Evolutionary conservation across 64 coral and sea anemone genomes (phyloP), one percentile per base, ranked within the genome.

Genomic region (Exaiptasia diaphana): DNA sequence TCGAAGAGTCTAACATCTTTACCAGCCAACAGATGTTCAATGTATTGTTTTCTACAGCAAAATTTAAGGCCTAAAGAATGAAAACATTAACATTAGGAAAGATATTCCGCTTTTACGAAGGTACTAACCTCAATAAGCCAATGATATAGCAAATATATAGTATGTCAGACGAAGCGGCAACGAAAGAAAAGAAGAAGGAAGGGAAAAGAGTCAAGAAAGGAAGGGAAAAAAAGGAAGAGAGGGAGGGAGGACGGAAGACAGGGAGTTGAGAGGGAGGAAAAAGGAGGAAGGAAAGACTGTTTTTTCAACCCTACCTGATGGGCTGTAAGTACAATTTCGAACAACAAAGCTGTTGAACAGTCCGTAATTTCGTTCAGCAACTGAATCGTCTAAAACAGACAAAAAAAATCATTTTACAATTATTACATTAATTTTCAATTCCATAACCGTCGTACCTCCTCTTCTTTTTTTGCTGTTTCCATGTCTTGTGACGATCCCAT

Each of bases 11-110:
- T 30, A 97, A 26, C 53, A 92, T 74, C 83, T 88, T 92, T 59
- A 97, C 87, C 23, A 92, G 67, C 94, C 94, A 97, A 23, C 48
- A 85, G 18, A 97, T 92, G 68, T 92, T 97, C 3, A 97, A 48
- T n/a, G 82, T 34, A 42, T 92, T 97, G 29, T 83, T 81, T 18
- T 97, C 94, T 1, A 88, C 56, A n/a, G n/a, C n/a, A n/a, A n/a
- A n/a, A n/a, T n/a, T n/a, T n/a, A n/a, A n/a, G n/a, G n/a, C n/a
- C n/a, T n/a, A n/a, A n/a, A n/a, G n/a, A n/a, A n/a, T n/a, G n/a
- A n/a, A n/a, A n/a, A n/a, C n/a, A n/a, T n/a, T n/a, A n/a, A n/a
- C n/a, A n/a, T n/a, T n/a, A n/a, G n/a, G n/a, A n/a, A n/a, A n/a
- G n/a, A n/a, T n/a, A n/a, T n/a, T n/a, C n/a, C n/a, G n/a, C n/a